Evolutionary conservation across 2,888 invertebrate species (phyloP).

Genomic region (Thalpophila matura): DNA sequence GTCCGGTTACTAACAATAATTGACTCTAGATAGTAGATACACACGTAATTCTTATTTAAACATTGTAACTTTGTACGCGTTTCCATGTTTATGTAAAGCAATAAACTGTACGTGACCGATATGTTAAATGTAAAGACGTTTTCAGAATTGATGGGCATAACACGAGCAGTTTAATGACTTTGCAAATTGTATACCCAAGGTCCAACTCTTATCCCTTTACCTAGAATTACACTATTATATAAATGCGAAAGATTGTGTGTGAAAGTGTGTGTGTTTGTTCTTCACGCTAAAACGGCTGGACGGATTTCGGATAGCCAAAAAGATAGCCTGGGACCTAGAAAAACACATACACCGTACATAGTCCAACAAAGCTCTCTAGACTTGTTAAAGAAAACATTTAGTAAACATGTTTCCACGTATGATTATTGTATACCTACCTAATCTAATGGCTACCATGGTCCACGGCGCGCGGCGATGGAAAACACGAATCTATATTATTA

Average conservation of each 20-base stretch:
- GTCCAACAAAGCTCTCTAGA: constrained; percentile 3
- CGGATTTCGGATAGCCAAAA: too few species aligned
- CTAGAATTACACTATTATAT: too few species aligned
- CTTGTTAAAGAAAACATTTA: not conserved
- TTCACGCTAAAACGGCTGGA: too few species aligned
- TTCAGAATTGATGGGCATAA: constrained; percentile 26
- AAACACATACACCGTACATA: not conserved
- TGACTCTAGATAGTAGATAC: constrained; percentile 5
- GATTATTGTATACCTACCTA: too few species aligned
- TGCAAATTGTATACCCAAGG: not conserved
- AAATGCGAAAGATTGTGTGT: not conserved
- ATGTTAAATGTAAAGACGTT: constrained; percentile 33
- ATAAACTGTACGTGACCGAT: constrained; percentile 56
- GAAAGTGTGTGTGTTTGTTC: too few species aligned
- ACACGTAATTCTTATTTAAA: constrained; percentile 11
- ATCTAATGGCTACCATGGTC: too few species aligned
- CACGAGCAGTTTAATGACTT: constrained; percentile 20
- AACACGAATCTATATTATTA: constrained; percentile 15
- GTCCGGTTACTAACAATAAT: not conserved
- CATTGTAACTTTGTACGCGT: constrained; percentile 39
- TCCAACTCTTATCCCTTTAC: not conserved
- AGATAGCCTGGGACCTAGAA: too few species aligned
- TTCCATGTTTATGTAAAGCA: constrained; percentile 44
- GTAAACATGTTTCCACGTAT: not conserved
- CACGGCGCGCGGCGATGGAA: too few species aligned